Evolutionary conservation across 30 jellyfish, hydroid and myxozoan genomes (phyloP).

Genomic region (Calvadosia cruxmelitensis): DNA sequence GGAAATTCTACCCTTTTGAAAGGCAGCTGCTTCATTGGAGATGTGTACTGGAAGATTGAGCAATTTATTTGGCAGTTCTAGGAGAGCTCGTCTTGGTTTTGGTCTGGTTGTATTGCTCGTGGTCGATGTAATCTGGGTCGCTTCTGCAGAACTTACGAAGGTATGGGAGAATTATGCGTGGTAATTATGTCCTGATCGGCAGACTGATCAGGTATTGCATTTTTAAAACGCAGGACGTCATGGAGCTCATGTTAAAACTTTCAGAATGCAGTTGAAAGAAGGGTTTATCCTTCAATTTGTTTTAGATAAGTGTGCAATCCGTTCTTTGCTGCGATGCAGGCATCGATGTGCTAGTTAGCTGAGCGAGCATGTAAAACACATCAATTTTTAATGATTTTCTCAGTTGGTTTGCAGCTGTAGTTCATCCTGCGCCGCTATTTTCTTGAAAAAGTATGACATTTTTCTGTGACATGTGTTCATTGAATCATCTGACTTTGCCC

Average conservation of each 20-base stretch:
- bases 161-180: background rate
- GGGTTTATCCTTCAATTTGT: background rate
- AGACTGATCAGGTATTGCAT: background rate
- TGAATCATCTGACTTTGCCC: too few relatives aligned
- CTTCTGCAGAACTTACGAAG: constrained; percentile 74
- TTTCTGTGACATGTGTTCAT: too few relatives aligned
- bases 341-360: too few relatives aligned
- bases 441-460: too few relatives aligned
- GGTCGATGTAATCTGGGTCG: constrained; percentile 87
- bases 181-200: background rate
- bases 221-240: background rate
- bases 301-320: too few relatives aligned
- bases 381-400: too few relatives aligned
- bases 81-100: constrained; percentile 4
- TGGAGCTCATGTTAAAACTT: background rate
- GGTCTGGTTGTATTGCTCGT: constrained; percentile 45
- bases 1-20: too few relatives aligned
- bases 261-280: background rate
- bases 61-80: background rate
- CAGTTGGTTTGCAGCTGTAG: too few relatives aligned
- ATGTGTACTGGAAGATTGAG: background rate
- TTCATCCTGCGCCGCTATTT: too few relatives aligned
- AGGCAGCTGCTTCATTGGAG: too few relatives aligned
- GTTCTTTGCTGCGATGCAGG: too few relatives aligned
- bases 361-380: too few relatives aligned